A percentile compares a stretch with the other conserved stretches of the same genome.
Conservation (phyloP, 53 echinoderm and acorn worm genomes). For the Zoroaster sp. region DNA sequence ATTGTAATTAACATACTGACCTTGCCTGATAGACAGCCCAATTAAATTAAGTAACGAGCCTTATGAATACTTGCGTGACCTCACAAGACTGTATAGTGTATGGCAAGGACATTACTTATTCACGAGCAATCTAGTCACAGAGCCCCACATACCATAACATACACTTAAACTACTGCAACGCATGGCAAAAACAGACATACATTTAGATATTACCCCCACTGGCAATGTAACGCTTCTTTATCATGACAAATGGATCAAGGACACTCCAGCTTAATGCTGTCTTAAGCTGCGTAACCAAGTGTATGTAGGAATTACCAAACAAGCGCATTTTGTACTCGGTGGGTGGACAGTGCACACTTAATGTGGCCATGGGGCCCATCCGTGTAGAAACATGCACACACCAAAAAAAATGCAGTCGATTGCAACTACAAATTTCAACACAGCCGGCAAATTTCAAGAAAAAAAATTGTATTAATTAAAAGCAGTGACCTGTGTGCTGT, state of each 20-base stretch:
- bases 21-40: neutral
- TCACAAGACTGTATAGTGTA: neutral
- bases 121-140: neutral
- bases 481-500: conserved; percentile 32
- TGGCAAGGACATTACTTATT: neutral
- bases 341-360: neutral
- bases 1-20: neutral
- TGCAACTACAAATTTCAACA: neutral
- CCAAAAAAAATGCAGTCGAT: neutral
- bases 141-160: neutral
- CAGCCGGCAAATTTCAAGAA: neutral
- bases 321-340: neutral
- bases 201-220: neutral
- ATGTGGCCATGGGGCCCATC: neutral
- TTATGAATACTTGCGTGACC: neutral
- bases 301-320: neutral
- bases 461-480: conserved; percentile 32
- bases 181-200: neutral
- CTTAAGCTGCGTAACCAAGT: neutral
- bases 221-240: conserved; percentile 6
- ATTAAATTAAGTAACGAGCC: neutral
- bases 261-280: conserved; percentile 10
- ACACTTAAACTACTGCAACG: neutral
- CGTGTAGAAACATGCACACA: neutral
- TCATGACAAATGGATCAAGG: conserved; percentile 33